Evolutionary conservation across 2,113 vertebrate species (phyloP), one percentile per base, ranked within the genome.

Genomic region (Aythya baeri): DNA sequence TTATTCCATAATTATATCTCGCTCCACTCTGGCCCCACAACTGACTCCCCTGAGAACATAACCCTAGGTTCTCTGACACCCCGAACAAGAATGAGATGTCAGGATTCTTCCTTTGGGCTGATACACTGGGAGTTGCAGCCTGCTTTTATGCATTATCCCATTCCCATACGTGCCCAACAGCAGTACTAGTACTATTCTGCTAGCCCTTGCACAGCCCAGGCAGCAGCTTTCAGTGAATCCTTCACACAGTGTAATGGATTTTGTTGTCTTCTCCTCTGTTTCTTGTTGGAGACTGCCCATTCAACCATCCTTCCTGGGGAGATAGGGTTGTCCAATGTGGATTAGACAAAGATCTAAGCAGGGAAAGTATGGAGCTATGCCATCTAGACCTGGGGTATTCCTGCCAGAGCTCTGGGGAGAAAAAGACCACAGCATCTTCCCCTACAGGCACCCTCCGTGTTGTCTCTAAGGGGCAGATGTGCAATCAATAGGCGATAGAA

Each of bases 1-100:
- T 96, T 97, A 96, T 97, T 96, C 92, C 91, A 77, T 97, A 94
- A 97, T 95, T 95, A 95, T 90, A 87, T 95, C 94, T 96, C 17
- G 2, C 77, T 89, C 50, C 0, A 2, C 81, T 93, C 92, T 72
- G 94, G 86, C 83, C 86, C 76, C 58, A 20, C 38, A 84, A 68
- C 72, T 79, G 88, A 79, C 61, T 95, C 95, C 75, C 89, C 80
- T 68, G 86, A 95, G 95, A 94, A 71, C 82, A 71, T 75, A 89
- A 85, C 92, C 93, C 86, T 67, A 63, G 71, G 84, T 93, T 93
- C 77, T 88, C 81, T 96, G 94, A 65, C 85, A 72, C 65, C n/a
- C 50, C 0, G 15, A 91, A 79, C 46, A 86, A 32, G 78, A 89
- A 31, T 0, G 1, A 83, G 62, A 43, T 54, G 78, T 55, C 90